These are phyloP conservation scores for Agonopterix subpropinquella DNA, from an alignment of 2,888 invertebrate species.

Conservation along the genomic window DNA sequence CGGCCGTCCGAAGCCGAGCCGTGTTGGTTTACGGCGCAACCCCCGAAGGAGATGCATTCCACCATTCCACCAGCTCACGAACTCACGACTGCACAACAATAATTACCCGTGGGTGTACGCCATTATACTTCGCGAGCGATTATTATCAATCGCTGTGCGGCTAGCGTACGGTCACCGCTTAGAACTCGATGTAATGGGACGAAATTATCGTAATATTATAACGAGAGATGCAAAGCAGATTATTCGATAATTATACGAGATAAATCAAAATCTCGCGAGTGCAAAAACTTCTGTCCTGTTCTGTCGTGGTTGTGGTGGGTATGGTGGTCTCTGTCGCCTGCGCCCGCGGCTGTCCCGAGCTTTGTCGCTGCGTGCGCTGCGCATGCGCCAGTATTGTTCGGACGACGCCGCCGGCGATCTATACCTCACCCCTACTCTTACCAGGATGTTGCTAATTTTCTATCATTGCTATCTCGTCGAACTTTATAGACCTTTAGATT, in stretches of 20 bases:
- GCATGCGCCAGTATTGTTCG: slow-evolving; percentile 51
- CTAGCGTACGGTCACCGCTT: slow-evolving; percentile 72
- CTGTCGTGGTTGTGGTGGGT: slow-evolving; percentile 21
- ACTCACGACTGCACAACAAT: slow-evolving; percentile 75
- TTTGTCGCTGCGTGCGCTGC: slow-evolving; percentile 47
- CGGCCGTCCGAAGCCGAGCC: slow-evolving; percentile 36
- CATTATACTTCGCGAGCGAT: slow-evolving; percentile 75
- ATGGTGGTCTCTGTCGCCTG: slow-evolving; percentile 33
- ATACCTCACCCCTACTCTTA: slow-evolving; percentile 67
- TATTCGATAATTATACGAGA: slow-evolving; percentile 71
- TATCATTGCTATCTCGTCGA: slow-evolving; percentile 66
- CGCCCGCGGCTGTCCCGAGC: slow-evolving; percentile 38
- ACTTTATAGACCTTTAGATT: slow-evolving; percentile 66
- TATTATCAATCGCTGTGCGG: slow-evolving; percentile 71
- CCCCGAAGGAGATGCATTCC: slow-evolving; percentile 77
- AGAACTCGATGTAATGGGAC: slow-evolving; percentile 67
- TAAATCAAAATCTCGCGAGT: slow-evolving; percentile 67
- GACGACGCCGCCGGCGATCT: slow-evolving; percentile 55
- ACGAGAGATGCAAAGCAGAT: slow-evolving; percentile 74
- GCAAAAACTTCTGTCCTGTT: slow-evolving; percentile 36
- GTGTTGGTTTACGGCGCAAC: slow-evolving; percentile 73
- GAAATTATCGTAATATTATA: slow-evolving; percentile 73
- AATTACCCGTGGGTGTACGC: slow-evolving; percentile 76
- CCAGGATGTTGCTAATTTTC: slow-evolving; percentile 73
- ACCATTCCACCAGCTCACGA: slow-evolving; percentile 69